phyloP scores from a whole-genome alignment of 2,888 invertebrate species.

The Parnassius glacialis region DNA sequence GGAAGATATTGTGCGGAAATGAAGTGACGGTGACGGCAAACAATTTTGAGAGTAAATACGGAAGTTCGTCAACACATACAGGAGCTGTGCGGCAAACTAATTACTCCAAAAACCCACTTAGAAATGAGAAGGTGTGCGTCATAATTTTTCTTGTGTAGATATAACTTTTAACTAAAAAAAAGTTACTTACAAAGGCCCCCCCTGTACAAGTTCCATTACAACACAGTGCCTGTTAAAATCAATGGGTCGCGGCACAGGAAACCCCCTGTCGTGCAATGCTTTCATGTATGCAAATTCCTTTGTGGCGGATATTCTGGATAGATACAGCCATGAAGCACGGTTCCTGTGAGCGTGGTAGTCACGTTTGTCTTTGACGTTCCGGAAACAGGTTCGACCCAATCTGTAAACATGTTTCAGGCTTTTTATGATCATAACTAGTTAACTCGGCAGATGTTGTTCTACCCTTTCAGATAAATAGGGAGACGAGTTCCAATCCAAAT shows the following conservation, averaged over 20 bases:
- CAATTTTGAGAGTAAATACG: too few relatives aligned
- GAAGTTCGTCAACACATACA: too few relatives aligned
- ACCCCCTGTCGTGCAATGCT: slow-evolving; percentile 92
- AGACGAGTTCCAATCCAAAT: too few relatives aligned
- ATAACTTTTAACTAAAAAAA: neutral
- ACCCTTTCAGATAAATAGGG: too few relatives aligned
- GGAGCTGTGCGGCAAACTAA: too few relatives aligned
- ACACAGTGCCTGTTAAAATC: slow-evolving; percentile 98
- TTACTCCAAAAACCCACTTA: too few relatives aligned
- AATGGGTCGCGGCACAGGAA: slow-evolving; percentile 97
- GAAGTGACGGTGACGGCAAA: too few relatives aligned
- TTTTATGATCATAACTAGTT: too few relatives aligned
- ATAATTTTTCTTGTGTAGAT: too few relatives aligned
- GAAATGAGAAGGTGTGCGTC: too few relatives aligned
- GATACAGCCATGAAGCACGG: slow-evolving; percentile 96
- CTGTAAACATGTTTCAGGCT: slow-evolving; percentile 54
- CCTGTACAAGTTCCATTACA: slow-evolving; percentile 95
- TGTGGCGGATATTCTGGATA: slow-evolving; percentile 97
- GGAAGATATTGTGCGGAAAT: too few relatives aligned
- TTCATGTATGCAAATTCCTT: slow-evolving; percentile 99
- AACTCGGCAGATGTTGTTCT: too few relatives aligned
- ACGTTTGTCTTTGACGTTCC: slow-evolving; percentile 96
- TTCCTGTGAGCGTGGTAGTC: slow-evolving; percentile 97
- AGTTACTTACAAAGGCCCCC: slow-evolving; percentile 87
- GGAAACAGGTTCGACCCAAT: slow-evolving; percentile 96